Base-by-base conservation (phyloP, 2,113 vertebrate species). In the Nothoprocta pentlandii region DNA sequence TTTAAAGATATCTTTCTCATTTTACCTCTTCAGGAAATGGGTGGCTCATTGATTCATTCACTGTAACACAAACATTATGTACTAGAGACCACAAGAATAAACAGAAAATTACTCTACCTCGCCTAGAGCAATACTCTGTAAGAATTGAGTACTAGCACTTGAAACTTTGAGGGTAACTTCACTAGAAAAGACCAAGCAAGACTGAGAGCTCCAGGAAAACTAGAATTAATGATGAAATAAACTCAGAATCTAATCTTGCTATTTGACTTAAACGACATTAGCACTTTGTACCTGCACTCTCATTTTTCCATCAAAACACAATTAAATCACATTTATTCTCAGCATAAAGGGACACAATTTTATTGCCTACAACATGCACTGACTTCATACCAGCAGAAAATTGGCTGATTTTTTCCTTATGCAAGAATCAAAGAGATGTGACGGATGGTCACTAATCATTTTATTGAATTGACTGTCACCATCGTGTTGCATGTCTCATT, bases 1-100 rank as follows among this genome's bases (percentile, higher is more conserved):
- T 91, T 84, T 71, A 91, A 90, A 95, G 39, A 34, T 63, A 34
- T 85, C 41, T 77, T 73, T 93, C 44, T 87, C 26, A 42, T 89
- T 93, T 87, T 66, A 76, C 4, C 14, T 63, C 44, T 90, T 76
- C 69, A 28, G 59, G 80, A 93, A 90, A 62, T 15, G 5, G 9
- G 15, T 0, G 1, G 39, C 36, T 89, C 89, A 90, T 69, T 87
- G 68, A 66, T 94, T 91, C 87, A n/a, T 41, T 67, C 1, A 0
- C 26, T 36, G 14, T 25, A 54, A 10, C 63, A 70, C 44, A 92
- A 92, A 87, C 44, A 56, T 63, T 87, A 92, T 89, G 8, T 23
- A 66, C 26, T 70, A 46, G 32, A 78, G 61, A 14, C 41, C 73
- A 82, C 41, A 86, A 86, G 82, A 90, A 76, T 49, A 89, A 92